phyloP scores from a whole-genome alignment of 2,113 vertebrate genomes.

The Plotosus lineatus region DNA sequence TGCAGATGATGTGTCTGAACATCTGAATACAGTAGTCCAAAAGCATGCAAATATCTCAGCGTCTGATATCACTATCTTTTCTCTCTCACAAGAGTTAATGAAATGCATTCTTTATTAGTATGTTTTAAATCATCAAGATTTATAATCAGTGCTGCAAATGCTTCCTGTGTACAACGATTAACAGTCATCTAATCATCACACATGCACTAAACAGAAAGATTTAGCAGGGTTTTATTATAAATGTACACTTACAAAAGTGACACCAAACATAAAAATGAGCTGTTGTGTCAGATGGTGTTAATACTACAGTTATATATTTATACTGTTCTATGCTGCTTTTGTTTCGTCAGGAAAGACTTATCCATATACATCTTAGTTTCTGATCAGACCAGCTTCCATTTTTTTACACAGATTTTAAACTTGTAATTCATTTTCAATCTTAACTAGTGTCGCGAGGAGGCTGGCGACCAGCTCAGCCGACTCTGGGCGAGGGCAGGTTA shows the following conservation, averaged over 20 bases:
- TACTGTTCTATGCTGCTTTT: slow-evolving; percentile 21
- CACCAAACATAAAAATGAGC: background rate
- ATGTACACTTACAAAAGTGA: slow-evolving; percentile 3
- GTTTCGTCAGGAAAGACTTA: slow-evolving; percentile 54
- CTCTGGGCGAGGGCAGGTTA: too few relatives aligned
- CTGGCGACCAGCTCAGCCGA: too few relatives aligned
- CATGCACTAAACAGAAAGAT: background rate
- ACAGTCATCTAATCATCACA: background rate
- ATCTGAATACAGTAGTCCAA: background rate
- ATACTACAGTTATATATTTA: slow-evolving; percentile 20
- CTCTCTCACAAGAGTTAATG: background rate
- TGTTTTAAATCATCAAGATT: background rate
- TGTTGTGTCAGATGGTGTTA: background rate
- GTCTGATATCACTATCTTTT: background rate
- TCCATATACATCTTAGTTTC: slow-evolving; percentile 57
- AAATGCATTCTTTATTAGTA: background rate
- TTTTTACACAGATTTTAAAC: slow-evolving; percentile 68
- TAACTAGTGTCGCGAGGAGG: too few relatives aligned
- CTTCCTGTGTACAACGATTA: background rate
- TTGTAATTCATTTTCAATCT: too few relatives aligned
- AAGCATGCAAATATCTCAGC: background rate
- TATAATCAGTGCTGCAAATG: background rate
- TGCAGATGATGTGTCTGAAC: background rate
- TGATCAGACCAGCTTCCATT: slow-evolving; percentile 54
- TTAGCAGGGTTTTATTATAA: slow-evolving; percentile 3